phyloP scores from a whole-genome alignment of 2,888 invertebrate species.

The Pedicia rivosa region DNA sequence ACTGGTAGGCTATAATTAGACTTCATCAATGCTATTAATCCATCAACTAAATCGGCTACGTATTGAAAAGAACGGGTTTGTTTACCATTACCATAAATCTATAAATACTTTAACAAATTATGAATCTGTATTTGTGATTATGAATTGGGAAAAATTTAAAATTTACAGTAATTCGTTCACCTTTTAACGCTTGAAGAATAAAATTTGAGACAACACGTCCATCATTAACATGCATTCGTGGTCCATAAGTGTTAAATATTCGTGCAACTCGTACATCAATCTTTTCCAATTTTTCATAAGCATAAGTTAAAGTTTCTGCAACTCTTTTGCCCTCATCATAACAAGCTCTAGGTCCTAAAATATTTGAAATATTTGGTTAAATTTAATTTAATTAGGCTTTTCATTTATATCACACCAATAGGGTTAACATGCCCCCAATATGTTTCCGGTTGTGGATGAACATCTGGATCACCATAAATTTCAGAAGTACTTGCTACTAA shows the following conservation, averaged over 20 bases:
- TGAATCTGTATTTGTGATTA: neutral
- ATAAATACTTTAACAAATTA: slow-evolving; percentile 19
- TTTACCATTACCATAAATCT: slow-evolving; percentile 73
- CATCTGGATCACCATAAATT: slow-evolving; percentile 97
- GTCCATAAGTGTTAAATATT: slow-evolving; percentile 98
- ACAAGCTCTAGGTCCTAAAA: slow-evolving; percentile 76
- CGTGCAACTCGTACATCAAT: slow-evolving; percentile 90
- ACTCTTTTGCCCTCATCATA: slow-evolving; percentile 99
- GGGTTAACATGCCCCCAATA: slow-evolving; percentile 99
- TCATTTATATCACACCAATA: slow-evolving; percentile 43
- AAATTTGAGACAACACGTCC: slow-evolving; percentile 98
- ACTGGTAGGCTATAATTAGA: slow-evolving; percentile 86
- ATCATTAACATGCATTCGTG: slow-evolving; percentile 97
- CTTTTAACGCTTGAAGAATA: slow-evolving; percentile 88
- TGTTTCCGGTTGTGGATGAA: slow-evolving; percentile 93
- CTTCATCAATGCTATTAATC: slow-evolving; percentile 81
- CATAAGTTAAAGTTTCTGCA: slow-evolving; percentile 86
- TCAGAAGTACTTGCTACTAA: slow-evolving; percentile 97
- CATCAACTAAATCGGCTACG: slow-evolving; percentile 92
- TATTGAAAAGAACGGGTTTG: slow-evolving; percentile 97
- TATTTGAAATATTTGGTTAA: slow-evolving; percentile 8
- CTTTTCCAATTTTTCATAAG: slow-evolving; percentile 94
- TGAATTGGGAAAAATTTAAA: neutral
- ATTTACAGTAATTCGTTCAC: slow-evolving; percentile 78
- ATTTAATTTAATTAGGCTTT: neutral